phyloP scores from a whole-genome alignment of 2,888 invertebrate species.

The Eulithis testata region DNA sequence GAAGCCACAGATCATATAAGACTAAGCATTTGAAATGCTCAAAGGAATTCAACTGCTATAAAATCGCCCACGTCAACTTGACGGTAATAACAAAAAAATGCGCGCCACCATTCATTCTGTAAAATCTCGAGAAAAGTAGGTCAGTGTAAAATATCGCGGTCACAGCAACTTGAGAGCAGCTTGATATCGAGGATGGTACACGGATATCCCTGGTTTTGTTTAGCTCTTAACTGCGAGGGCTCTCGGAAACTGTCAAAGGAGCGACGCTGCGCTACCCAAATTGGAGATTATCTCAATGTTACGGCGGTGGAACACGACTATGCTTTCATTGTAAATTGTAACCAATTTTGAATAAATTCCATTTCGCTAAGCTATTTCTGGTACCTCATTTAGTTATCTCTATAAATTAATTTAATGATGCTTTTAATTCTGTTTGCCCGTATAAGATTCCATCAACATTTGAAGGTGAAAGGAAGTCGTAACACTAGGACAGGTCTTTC shows the following conservation, averaged over 20 bases:
- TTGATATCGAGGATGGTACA: slow-evolving; percentile 51
- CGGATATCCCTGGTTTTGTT: slow-evolving; percentile 66
- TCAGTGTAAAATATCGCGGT: slow-evolving; percentile 66
- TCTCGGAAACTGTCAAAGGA: slow-evolving; percentile 57
- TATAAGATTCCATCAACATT: no score
- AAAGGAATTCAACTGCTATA: slow-evolving; percentile 28
- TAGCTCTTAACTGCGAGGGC: slow-evolving; percentile 59
- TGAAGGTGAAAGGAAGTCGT: no score
- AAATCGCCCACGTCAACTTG: slow-evolving; percentile 25
- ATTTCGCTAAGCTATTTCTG: slow-evolving; percentile 1
- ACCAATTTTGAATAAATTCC: slow-evolving; percentile 13
- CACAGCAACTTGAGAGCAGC: slow-evolving; percentile 58
- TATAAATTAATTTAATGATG: no score
- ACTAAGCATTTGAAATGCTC: slow-evolving; percentile 16
- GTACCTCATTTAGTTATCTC: not conserved
- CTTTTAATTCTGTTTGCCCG: no score
- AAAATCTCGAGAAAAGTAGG: slow-evolving; percentile 53
- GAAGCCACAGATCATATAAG: no score
- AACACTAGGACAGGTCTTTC: no score
- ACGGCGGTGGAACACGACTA: slow-evolving; percentile 17
- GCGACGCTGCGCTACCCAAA: slow-evolving; percentile 39
- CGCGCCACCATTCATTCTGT: slow-evolving; percentile 33
- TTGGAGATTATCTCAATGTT: slow-evolving; percentile 32
- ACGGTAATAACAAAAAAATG: slow-evolving; percentile 39
- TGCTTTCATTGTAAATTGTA: slow-evolving; percentile 26